Evolutionary conservation across 2,888 invertebrate genomes (phyloP), one percentile per base, ranked within the genome.

Genomic region (Cerastis leucographa): DNA sequence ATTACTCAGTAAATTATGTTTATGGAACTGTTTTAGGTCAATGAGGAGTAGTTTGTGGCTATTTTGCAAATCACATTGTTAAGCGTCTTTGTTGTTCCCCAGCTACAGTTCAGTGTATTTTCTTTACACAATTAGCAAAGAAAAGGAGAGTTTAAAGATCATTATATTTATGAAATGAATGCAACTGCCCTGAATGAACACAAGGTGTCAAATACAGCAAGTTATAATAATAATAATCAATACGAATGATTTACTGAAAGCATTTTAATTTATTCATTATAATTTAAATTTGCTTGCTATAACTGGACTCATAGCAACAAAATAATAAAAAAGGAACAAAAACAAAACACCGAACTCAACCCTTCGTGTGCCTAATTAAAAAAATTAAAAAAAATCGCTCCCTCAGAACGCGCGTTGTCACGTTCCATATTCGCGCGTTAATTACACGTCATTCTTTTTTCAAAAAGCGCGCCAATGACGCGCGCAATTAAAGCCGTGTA

Each of bases 361-460:
- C 89, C 87, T 88, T 87, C 81, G 81, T 85, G 84, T 92, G 94
- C 94, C 96, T 96, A 96, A 96, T 96, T 96, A 95, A 95, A 96
- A 95, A 95, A 94, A 94, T 91, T 91, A 94, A 94, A 94, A 94
- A 93, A 92, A 92, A 92, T 90, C 88, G 90, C 94, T 93, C 96
- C 96, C 96, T 95, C 94, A 95, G 94, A 96, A 96, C 95, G 93
- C 95, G 95, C 95, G 93, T 94, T 94, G 96, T 96, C 96, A 96
- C 96, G 96, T 96, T 96, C 95, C 95, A 96, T 96, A 96, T 96
- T 96, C 96, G 94, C 95, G 96, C 96, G 95, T 96, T 96, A 96
- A 96, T 96, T 96, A 96, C 96, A 96, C 95, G 96, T 96, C 96
- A 96, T 96, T 96, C 95, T 96, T 96, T 96, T 96, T 96, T 96